phyloP scores from a whole-genome alignment of 2,888 invertebrate genomes.

The Eilema depressum region DNA sequence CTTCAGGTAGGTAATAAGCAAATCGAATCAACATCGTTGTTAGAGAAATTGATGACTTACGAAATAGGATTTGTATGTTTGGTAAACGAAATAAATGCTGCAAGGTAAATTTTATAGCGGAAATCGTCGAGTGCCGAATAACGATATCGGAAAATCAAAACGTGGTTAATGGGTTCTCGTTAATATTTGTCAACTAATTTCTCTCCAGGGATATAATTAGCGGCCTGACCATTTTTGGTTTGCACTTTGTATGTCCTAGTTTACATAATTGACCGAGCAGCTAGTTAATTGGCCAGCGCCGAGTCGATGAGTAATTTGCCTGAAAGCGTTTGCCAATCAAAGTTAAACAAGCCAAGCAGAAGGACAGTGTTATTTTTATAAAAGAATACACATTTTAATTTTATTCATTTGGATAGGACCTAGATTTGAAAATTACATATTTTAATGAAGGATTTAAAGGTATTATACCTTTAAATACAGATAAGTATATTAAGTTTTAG shows the following conservation, averaged over 20 bases:
- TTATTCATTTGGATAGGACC: no score
- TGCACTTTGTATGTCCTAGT: slow-evolving; percentile 41
- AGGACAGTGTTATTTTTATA: no score
- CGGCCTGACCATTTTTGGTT: slow-evolving; percentile 10
- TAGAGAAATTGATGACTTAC: slow-evolving; percentile 49
- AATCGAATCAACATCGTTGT: slow-evolving; percentile 46
- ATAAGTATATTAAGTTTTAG: no score
- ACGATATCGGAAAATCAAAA: slow-evolving; percentile 49
- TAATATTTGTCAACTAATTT: slow-evolving; percentile 23
- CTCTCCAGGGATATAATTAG: slow-evolving; percentile 1
- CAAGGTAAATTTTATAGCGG: slow-evolving; percentile 47
- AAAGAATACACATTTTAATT: no score
- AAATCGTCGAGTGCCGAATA: slow-evolving; percentile 45
- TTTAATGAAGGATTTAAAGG: no score
- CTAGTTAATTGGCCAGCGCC: slow-evolving; percentile 44
- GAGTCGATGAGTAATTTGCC: slow-evolving; percentile 52
- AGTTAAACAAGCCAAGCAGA: no score
- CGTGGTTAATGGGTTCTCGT: slow-evolving; percentile 27
- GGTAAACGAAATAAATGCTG: slow-evolving; percentile 38
- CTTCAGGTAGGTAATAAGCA: slow-evolving; percentile 29
- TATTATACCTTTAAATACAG: no score
- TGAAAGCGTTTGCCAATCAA: slow-evolving; percentile 56
- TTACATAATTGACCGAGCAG: slow-evolving; percentile 40
- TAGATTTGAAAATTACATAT: no score
- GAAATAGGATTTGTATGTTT: slow-evolving; percentile 59